These are phyloP conservation scores for Parasteatoda lunata DNA, from an alignment of 2,888 invertebrate species.

Conservation along the genomic window DNA sequence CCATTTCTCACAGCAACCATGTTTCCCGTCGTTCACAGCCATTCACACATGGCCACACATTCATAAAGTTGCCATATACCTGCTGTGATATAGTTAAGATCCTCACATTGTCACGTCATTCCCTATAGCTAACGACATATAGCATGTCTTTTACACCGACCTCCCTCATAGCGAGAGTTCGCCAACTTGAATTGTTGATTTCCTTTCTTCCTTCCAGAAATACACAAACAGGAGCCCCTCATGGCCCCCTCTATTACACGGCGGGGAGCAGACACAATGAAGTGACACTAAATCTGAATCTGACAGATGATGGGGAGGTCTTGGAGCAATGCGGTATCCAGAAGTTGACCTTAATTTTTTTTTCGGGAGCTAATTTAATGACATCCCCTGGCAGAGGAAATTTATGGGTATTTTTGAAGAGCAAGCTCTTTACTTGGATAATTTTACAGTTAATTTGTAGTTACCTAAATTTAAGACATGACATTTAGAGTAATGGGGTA, in stretches of 20 bases:
- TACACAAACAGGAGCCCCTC: slow-evolving; percentile 1
- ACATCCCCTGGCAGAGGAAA: slow-evolving; percentile 7
- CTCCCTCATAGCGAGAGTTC: slow-evolving; percentile 3
- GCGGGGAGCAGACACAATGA: slow-evolving; percentile 33
- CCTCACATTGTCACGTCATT: slow-evolving; percentile 50
- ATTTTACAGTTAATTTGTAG: neutral
- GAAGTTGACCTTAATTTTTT: too few species aligned
- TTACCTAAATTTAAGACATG: neutral
- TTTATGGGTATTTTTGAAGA: slow-evolving; percentile 21
- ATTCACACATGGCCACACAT: neutral
- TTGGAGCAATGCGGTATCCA: neutral
- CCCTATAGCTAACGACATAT: slow-evolving; percentile 6
- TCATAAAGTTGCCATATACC: neutral
- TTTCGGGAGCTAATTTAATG: slow-evolving; percentile 27
- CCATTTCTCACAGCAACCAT: neutral
- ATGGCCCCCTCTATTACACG: neutral
- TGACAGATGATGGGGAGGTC: slow-evolving; percentile 30
- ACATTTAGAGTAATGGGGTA: slow-evolving; percentile 6
- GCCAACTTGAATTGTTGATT: neutral
- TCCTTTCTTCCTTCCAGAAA: neutral
- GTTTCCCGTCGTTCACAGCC: neutral
- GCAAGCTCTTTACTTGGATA: too few species aligned
- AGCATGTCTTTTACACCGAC: slow-evolving; percentile 19
- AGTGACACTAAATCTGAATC: slow-evolving; percentile 48
- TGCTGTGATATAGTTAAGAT: slow-evolving; percentile 14